Evolutionary conservation across 2,888 invertebrate species (phyloP), one percentile per base, ranked within the genome.

Genomic region (Euplagia quadripunctaria): DNA sequence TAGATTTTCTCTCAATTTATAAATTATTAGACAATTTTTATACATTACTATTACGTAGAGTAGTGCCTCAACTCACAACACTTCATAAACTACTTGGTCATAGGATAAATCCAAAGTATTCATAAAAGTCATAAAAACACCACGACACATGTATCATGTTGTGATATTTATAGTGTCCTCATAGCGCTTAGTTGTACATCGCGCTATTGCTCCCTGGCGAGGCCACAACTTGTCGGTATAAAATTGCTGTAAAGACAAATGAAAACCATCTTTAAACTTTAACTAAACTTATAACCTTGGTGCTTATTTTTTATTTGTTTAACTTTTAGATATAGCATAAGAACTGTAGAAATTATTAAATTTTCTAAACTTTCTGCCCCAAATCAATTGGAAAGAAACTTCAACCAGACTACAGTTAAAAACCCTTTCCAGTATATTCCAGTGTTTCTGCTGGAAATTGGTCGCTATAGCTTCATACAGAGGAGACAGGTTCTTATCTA

Each of bases 161-260:
- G 64, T 74, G 79, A 75, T 77, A 72, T 81, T 83, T 75, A 81
- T 74, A 83, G 68, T 70, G 65, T 68, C 64, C 75, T 81, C 77
- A 67, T 71, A 71, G 68, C 77, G 65, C 77, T 75, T 83, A 77
- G 79, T 79, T 81, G 75, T 75, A 74, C 72, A n/a, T n/a, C n/a
- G 8, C 72, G 75, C 75, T 83, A 79, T 81, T 63, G 74, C 66
- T 66, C 82, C 74, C 41, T 12, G n/a, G 82, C 74, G 83, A 17
- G 42, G 68, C 69, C 70, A 72, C 74, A 67, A 77, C 77, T 82
- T 81, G 81, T 79, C 72, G 64, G 31, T 31, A 31, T 31, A 31
- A 31, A 31, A 31, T 31, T 31, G 31, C 31, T 31, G 2, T 31
- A 31, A 31, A 31, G 31, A 31, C 31, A 31, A 58, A 20, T 58